Conservation (phyloP, 2,113 vertebrate species). For the Phylloscopus whistleri region DNA sequence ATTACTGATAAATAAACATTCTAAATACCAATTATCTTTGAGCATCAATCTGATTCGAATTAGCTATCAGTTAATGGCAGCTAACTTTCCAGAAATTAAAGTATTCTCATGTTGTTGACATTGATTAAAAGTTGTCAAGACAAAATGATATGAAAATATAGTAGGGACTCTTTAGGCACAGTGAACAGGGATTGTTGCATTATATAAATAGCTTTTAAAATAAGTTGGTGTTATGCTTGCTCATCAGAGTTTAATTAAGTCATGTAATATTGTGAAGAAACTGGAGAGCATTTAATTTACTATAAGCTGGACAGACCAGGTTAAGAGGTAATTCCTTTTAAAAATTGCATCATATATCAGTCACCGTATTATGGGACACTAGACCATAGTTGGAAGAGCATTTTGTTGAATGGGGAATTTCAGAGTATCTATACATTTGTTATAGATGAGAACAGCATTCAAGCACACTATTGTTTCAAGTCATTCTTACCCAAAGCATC, state of each 20-base stretch:
- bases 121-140: slow-evolving; percentile 30
- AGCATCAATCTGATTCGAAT: slow-evolving; percentile 12
- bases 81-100: slow-evolving; percentile 29
- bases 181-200: background rate
- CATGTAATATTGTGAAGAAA: background rate
- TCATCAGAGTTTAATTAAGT: background rate
- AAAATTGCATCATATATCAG: background rate
- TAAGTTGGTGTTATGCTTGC: background rate
- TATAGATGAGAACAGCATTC: background rate
- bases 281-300: background rate
- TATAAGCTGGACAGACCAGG: background rate
- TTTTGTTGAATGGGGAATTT: background rate
- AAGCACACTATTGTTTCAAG: background rate
- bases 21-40: slow-evolving; percentile 4
- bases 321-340: background rate
- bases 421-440: background rate
- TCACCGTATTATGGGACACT: background rate
- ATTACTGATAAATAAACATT: slow-evolving; percentile 13
- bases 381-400: background rate
- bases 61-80: slow-evolving; percentile 42
- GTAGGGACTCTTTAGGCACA: background rate
- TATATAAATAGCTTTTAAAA: background rate
- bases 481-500: background rate
- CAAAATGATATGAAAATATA: background rate
- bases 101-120: background rate